Evolutionary conservation across 2,113 vertebrate genomes (phyloP).

Genomic region (Guaruba guarouba): DNA sequence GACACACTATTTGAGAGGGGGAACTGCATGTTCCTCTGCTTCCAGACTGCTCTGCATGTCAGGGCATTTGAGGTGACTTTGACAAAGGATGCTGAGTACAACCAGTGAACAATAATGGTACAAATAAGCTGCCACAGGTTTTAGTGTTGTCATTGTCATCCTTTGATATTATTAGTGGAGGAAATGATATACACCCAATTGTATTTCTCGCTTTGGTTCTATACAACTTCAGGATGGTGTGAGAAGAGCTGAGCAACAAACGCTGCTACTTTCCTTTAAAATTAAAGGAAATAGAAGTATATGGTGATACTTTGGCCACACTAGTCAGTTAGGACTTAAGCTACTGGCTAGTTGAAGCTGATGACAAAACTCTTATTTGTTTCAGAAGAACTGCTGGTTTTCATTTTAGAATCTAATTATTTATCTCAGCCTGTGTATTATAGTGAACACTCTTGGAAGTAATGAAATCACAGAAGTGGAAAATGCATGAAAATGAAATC

Average conservation of each 20-base stretch:
- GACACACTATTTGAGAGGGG: background rate
- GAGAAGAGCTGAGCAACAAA: background rate
- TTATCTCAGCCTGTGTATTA: background rate
- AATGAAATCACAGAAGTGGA: slow-evolving; percentile 47
- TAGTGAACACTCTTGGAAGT: background rate
- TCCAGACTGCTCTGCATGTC: background rate
- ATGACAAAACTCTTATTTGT: background rate
- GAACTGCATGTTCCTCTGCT: background rate
- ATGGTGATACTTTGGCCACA: background rate
- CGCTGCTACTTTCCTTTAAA: background rate
- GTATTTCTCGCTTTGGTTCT: background rate
- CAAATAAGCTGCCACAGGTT: background rate
- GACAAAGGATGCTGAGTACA: background rate
- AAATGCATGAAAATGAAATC: slow-evolving; percentile 43
- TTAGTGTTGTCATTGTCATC: background rate
- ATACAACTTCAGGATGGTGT: background rate
- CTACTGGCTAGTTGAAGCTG: background rate
- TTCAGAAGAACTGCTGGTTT: background rate
- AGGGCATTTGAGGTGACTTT: background rate
- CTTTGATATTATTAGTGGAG: background rate
- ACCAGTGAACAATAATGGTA: background rate
- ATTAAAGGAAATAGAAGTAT: background rate
- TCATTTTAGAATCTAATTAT: slow-evolving; percentile 31
- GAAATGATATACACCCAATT: background rate
- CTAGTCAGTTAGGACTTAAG: background rate